Evolutionary conservation across 37 sponge, comb jelly and placozoan genomes (phyloP).

Genomic region (Beroe forskalii): DNA sequence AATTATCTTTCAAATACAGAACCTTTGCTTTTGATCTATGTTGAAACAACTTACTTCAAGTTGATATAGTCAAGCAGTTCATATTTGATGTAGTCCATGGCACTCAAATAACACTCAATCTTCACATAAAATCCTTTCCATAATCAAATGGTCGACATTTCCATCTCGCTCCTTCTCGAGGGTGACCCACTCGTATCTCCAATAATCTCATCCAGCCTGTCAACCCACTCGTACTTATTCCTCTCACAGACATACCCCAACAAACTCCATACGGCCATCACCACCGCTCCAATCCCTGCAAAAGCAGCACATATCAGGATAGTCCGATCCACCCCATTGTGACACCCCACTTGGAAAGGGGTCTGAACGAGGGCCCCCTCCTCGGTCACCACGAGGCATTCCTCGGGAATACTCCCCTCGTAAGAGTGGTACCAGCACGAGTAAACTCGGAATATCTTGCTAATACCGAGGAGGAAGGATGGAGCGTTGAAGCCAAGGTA

Average conservation of each 20-base stretch:
- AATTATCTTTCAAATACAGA: no score
- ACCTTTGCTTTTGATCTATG: no score
- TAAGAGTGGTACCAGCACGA: conserved; percentile 6
- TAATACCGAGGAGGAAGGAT: not conserved
- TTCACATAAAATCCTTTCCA: no score
- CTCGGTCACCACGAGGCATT: not conserved
- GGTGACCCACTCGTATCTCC: no score
- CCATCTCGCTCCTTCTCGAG: no score
- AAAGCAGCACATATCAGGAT: not conserved
- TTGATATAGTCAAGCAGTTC: no score
- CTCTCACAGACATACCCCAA: not conserved
- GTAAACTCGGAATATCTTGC: not conserved
- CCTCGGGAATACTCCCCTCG: not conserved
- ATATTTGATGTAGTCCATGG: no score
- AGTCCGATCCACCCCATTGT: not conserved
- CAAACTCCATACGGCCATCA: not conserved
- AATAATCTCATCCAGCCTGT: not conserved
- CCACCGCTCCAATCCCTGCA: not conserved
- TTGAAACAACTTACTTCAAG: no score
- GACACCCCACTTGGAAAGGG: not conserved
- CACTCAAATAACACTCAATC: no score
- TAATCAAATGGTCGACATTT: no score
- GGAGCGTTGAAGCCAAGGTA: not conserved
- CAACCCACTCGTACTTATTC: not conserved
- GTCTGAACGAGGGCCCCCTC: conserved; percentile 22